A percentile compares a stretch with the other conserved stretches of the same genome.
Evolutionary conservation across 2,797 vertebrate species (phyloP).

Genomic region (Pachyuromys duprasi): DNA sequence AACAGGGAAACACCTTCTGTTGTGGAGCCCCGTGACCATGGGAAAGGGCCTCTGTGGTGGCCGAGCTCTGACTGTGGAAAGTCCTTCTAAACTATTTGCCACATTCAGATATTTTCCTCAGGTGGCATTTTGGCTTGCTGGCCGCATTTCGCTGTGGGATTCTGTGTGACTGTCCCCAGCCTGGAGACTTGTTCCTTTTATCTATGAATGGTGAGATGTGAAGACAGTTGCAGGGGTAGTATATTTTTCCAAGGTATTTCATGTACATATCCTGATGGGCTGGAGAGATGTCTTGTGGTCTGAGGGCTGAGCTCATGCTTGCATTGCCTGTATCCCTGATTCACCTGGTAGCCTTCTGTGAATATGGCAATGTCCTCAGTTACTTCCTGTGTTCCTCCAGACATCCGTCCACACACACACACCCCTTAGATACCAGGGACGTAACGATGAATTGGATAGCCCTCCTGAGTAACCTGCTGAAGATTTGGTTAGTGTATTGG

Average conservation of each 20-base stretch:
- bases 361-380: not conserved
- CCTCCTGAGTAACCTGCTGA: not conserved
- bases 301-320: not conserved
- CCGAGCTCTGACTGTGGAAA: not conserved
- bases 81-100: slow-evolving; percentile 6
- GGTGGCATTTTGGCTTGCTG: not conserved
- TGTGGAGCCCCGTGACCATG: not conserved
- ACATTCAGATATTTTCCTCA: slow-evolving; percentile 8
- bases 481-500: not conserved
- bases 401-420: not conserved
- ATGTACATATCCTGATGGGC: not conserved
- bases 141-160: not conserved
- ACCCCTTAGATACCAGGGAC: too few relatives aligned
- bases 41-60: not conserved
- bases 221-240: not conserved
- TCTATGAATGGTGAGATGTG: not conserved
- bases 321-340: not conserved
- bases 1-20: not conserved
- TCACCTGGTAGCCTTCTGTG: not conserved
- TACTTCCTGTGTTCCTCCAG: not conserved
- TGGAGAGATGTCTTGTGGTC: not conserved
- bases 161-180: not conserved
- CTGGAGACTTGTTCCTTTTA: not conserved
- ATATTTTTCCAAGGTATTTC: slow-evolving; percentile 43
- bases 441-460: not conserved